phyloP scores from a whole-genome alignment of 2,888 invertebrate species.

The Pantelozetes paolii region DNA sequence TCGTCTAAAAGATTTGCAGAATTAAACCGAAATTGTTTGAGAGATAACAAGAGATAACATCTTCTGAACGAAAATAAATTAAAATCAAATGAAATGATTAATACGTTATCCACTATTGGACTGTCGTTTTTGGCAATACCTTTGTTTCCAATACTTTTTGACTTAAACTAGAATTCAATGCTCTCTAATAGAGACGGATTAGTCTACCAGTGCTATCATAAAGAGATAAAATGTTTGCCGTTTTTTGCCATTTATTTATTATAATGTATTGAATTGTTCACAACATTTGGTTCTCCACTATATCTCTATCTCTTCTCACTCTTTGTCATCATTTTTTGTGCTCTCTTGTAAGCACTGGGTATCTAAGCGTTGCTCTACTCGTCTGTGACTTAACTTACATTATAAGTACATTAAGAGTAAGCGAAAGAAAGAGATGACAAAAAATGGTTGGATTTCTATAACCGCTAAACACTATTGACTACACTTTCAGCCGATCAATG shows the following conservation, averaged over 20 bases:
- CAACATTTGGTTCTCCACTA: too few relatives aligned
- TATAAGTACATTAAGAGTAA: conserved; percentile 25
- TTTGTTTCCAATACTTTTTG: neutral
- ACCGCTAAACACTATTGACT: neutral
- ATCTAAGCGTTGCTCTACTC: neutral
- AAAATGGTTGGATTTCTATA: neutral
- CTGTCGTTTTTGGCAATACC: neutral
- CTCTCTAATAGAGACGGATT: neutral
- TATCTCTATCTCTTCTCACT: too few relatives aligned
- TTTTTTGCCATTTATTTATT: too few relatives aligned
- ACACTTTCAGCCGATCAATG: conserved; percentile 9
- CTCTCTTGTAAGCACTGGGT: too few relatives aligned
- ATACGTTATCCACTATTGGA: neutral
- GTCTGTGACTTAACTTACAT: neutral
- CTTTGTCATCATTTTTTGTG: neutral
- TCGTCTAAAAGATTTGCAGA: neutral
- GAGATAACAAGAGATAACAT: neutral
- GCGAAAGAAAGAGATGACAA: neutral
- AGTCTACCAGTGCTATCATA: too few relatives aligned
- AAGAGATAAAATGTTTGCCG: too few relatives aligned
- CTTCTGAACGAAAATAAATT: conserved; percentile 10
- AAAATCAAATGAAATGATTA: neutral
- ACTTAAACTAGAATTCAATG: neutral
- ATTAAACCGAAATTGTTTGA: neutral
- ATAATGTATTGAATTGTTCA: too few relatives aligned